These are phyloP conservation scores for Stegophylla sp. DNA, from an alignment of 2,888 invertebrate species.

Conservation along the genomic window DNA sequence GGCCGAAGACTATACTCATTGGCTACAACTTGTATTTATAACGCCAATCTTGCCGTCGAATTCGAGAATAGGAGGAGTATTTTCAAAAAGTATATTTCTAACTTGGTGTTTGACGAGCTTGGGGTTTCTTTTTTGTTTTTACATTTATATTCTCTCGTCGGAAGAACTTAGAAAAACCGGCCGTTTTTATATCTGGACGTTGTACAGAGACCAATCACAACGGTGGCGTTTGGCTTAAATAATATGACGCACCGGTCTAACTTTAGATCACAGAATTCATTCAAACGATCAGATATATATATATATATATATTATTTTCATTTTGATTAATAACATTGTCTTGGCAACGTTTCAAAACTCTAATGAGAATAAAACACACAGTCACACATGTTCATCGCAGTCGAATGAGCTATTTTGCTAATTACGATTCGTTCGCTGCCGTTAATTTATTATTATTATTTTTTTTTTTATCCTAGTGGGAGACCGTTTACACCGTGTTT, in stretches of 20 bases:
- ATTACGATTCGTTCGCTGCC: neutral
- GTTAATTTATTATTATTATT: conserved; percentile 24
- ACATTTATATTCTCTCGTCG: too few relatives aligned
- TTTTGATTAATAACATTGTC: conserved; percentile 36
- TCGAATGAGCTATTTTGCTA: conserved; percentile 12
- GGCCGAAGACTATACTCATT: too few relatives aligned
- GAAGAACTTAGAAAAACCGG: too few relatives aligned
- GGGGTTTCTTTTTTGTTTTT: too few relatives aligned
- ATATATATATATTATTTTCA: neutral
- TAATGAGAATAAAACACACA: conserved; percentile 31
- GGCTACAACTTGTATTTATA: too few relatives aligned
- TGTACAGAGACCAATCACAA: neutral
- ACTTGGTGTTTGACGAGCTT: too few relatives aligned
- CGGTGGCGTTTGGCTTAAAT: neutral
- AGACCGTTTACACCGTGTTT: too few relatives aligned
- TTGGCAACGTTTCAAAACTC: conserved; percentile 34
- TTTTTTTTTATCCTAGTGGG: neutral
- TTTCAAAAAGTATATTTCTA: too few relatives aligned
- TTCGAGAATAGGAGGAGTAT: too few relatives aligned
- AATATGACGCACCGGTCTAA: conserved; percentile 39
- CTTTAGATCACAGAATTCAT: conserved; percentile 29
- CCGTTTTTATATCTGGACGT: too few relatives aligned
- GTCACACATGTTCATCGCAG: too few relatives aligned
- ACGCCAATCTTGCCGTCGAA: too few relatives aligned
- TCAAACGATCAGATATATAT: conserved; percentile 22